phyloP scores from a whole-genome alignment of 2,797 vertebrate genomes.

The Sebastolobus altivelis region DNA sequence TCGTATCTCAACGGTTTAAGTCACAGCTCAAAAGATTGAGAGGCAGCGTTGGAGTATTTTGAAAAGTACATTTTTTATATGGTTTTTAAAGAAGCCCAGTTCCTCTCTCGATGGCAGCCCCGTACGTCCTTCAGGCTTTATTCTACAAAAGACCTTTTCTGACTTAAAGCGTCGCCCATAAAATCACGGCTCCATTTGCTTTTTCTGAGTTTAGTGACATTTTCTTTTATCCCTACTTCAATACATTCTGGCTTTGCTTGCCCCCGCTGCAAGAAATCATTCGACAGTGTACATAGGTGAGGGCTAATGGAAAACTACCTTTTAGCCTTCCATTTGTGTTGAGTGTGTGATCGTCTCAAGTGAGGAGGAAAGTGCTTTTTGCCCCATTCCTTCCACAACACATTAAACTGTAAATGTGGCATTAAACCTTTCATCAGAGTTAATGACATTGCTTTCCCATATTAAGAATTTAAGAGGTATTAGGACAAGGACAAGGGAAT shows the following conservation, averaged over 20 bases:
- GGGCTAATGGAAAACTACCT: conserved; percentile 55
- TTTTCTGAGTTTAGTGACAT: conserved; percentile 59
- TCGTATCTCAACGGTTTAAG: conserved; percentile 13
- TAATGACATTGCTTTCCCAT: conserved; percentile 61
- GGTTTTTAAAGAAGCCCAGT: not conserved
- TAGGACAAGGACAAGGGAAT: conserved; percentile 60
- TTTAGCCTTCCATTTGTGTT: conserved; percentile 52
- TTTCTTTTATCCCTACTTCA: conserved; percentile 59
- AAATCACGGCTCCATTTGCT: conserved; percentile 48
- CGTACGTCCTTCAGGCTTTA: conserved; percentile 32
- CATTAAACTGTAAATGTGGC: conserved; percentile 73
- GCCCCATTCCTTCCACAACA: conserved; percentile 47
- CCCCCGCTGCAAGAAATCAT: conserved; percentile 35
- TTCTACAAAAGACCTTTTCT: conserved; percentile 43
- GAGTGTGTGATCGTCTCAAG: conserved; percentile 40
- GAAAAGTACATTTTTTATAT: conserved; percentile 8
- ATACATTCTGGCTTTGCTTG: conserved; percentile 33
- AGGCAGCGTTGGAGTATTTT: conserved; percentile 20
- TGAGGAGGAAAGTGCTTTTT: conserved; percentile 45
- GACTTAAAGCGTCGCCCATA: conserved; percentile 24
- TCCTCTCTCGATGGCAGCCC: not conserved
- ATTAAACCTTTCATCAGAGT: conserved; percentile 68
- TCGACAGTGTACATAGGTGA: conserved; percentile 39
- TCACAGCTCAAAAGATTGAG: conserved; percentile 17
- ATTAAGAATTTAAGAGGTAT: conserved; percentile 67